Conservation (phyloP, 2,888 invertebrate genomes). For the Epirrhoe alternata region DNA sequence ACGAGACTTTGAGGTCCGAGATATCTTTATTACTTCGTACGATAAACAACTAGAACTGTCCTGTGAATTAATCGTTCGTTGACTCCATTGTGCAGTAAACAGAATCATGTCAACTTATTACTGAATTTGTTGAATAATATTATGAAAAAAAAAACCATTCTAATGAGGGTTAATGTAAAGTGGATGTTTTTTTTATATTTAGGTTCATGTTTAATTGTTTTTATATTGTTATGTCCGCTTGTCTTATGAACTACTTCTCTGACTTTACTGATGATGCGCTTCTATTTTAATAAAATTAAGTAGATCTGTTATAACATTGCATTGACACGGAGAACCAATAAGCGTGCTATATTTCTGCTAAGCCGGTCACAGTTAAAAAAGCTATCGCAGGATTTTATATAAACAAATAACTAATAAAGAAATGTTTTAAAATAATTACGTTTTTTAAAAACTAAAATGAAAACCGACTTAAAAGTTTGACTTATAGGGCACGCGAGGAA, state of each 20-base stretch:
- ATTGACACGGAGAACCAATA: too few species aligned
- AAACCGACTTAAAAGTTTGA: too few species aligned
- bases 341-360: too few species aligned
- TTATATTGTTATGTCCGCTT: neutral
- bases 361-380: too few species aligned
- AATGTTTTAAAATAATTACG: too few species aligned
- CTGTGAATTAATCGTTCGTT: conserved; percentile 71
- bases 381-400: too few species aligned
- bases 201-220: neutral
- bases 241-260: neutral
- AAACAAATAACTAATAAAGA: too few species aligned
- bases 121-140: conserved; percentile 26
- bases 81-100: conserved; percentile 52
- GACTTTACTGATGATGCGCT: too few species aligned
- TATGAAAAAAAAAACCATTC: neutral
- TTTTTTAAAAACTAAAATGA: too few species aligned
- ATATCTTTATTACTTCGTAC: conserved; percentile 73
- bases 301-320: too few species aligned
- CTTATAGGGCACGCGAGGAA: too few species aligned
- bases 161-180: neutral
- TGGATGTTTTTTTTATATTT: neutral
- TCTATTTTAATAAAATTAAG: too few species aligned
- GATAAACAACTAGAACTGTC: conserved; percentile 73
- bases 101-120: conserved; percentile 33
- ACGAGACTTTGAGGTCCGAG: conserved; percentile 53